phyloP scores from a whole-genome alignment of 2,888 invertebrate species.

The Tricholauxania praeusta region DNA sequence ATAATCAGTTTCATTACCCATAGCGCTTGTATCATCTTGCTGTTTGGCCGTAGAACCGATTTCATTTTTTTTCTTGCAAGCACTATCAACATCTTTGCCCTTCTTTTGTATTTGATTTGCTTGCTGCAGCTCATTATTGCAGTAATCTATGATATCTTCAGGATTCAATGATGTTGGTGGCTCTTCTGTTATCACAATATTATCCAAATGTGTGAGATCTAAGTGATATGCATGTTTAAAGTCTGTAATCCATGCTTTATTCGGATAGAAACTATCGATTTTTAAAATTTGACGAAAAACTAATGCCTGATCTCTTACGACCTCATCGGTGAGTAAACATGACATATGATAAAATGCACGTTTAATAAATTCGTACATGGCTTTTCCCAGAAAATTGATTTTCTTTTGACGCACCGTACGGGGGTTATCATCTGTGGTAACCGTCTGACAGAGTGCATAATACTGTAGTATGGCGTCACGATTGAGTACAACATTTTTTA shows the following conservation, averaged over 20 bases:
- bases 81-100: not conserved
- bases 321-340: conserved; percentile 43
- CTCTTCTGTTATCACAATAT: conserved; percentile 43
- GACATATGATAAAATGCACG: conserved; percentile 46
- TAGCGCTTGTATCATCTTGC: not conserved
- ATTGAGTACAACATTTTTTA: conserved; percentile 51
- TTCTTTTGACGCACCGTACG: conserved; percentile 50
- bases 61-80: not conserved
- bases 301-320: conserved; percentile 47
- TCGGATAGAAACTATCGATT: conserved; percentile 51
- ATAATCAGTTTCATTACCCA: not conserved
- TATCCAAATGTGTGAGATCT: conserved; percentile 43
- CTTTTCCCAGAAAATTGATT: conserved; percentile 51
- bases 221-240: conserved; percentile 51
- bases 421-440: conserved; percentile 45
- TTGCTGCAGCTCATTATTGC: conserved; percentile 46
- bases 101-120: conserved; percentile 19
- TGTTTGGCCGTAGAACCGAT: not conserved
- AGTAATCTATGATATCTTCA: conserved; percentile 48
- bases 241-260: conserved; percentile 50
- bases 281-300: conserved; percentile 47
- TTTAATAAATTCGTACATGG: conserved; percentile 51
- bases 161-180: conserved; percentile 46
- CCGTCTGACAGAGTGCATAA: conserved; percentile 50
- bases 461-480: conserved; percentile 50